These are phyloP conservation scores for Lasius platythorax DNA, from an alignment of 2,888 invertebrate species.

Conservation along the genomic window DNA sequence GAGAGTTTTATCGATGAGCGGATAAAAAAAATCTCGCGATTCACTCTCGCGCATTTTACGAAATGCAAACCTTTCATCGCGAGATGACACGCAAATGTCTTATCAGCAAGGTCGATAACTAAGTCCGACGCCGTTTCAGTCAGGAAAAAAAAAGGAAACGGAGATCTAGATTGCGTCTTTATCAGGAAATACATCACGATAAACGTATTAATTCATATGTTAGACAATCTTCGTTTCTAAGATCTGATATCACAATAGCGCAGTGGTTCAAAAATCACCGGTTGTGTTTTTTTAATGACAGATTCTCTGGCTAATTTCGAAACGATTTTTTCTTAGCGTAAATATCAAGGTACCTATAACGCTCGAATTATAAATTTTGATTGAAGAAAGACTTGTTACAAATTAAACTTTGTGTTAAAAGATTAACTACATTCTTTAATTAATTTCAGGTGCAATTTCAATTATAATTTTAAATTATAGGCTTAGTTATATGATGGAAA, in stretches of 20 bases:
- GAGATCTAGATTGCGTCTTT: neutral
- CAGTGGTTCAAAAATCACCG: neutral
- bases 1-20: neutral
- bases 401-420: neutral
- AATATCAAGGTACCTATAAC: neutral
- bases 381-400: neutral
- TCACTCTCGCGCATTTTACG: neutral
- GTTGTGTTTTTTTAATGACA: neutral
- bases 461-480: neutral
- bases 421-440: neutral
- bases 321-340: neutral
- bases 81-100: neutral
- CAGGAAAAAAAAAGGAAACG: neutral
- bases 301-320: neutral
- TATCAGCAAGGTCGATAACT: constrained; percentile 14
- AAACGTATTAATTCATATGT: neutral
- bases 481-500: neutral
- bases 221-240: neutral
- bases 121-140: neutral
- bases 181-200: neutral
- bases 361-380: neutral
- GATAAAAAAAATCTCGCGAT: neutral
- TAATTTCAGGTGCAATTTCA: neutral
- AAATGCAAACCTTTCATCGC: constrained; percentile 15
- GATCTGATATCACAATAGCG: neutral